Evolutionary conservation across 2,888 invertebrate genomes (phyloP).

Genomic region (Dromius quadrimaculatus): DNA sequence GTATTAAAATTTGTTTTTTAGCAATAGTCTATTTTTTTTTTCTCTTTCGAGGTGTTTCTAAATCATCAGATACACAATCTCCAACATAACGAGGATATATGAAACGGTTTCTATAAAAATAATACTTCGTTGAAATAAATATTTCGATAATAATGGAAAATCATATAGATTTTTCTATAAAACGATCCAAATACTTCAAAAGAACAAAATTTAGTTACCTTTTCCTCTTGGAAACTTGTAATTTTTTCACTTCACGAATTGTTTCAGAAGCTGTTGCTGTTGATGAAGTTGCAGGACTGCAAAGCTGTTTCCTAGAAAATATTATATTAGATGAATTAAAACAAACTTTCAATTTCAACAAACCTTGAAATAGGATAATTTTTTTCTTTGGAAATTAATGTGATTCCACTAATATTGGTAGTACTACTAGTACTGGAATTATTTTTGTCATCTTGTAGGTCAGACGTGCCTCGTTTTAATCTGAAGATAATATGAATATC

Average conservation of each 20-base stretch:
- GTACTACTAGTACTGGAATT: not conserved
- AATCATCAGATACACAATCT: slow-evolving; percentile 7
- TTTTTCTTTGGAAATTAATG: not conserved
- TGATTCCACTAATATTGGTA: not conserved
- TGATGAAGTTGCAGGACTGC: not conserved
- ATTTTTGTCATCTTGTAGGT: not conserved
- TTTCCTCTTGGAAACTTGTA: not conserved
- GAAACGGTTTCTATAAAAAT: slow-evolving; percentile 6
- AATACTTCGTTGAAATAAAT: too few species aligned
- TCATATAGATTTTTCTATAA: too few species aligned
- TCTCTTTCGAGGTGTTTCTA: not conserved
- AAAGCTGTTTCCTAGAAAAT: not conserved
- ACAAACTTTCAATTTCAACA: not conserved
- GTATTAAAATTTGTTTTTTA: not conserved
- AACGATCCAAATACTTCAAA: not conserved
- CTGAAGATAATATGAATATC: not conserved
- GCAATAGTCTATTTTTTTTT: not conserved
- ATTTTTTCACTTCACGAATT: not conserved
- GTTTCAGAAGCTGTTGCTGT: not conserved
- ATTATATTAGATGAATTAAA: not conserved
- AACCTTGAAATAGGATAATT: not conserved
- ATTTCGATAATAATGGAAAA: too few species aligned
- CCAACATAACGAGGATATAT: not conserved
- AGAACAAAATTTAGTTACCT: not conserved
- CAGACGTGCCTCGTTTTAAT: not conserved